A percentile compares a stretch with the other conserved stretches of the same genome.
phyloP scores from a whole-genome alignment of 2,888 invertebrate species.

The Graphium colonna region DNA sequence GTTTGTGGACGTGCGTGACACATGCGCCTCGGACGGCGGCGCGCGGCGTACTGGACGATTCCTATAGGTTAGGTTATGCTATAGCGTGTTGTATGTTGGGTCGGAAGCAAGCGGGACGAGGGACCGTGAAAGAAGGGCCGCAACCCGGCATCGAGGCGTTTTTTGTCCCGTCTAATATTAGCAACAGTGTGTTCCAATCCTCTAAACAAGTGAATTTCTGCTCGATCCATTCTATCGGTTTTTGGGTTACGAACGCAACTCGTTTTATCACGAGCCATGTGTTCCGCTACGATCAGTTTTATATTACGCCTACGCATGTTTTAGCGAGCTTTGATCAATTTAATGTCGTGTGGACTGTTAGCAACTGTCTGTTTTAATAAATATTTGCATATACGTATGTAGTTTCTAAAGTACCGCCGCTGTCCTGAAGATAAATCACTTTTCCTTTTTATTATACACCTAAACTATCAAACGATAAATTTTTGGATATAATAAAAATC shows the following conservation, averaged over 20 bases:
- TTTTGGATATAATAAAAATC: too few relatives aligned
- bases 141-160: slow-evolving; percentile 55
- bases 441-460: too few relatives aligned
- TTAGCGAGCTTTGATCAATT: background rate
- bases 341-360: too few relatives aligned
- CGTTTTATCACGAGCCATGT: background rate
- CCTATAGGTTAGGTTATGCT: slow-evolving; percentile 34
- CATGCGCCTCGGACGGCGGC: slow-evolving; percentile 50
- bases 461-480: too few relatives aligned
- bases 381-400: too few relatives aligned
- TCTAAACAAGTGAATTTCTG: slow-evolving; percentile 2
- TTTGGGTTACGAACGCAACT: background rate
- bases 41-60: slow-evolving; percentile 56
- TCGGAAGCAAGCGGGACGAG: slow-evolving; percentile 45
- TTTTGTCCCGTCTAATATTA: slow-evolving; percentile 71
- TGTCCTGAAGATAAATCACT: too few relatives aligned
- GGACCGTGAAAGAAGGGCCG: slow-evolving; percentile 67
- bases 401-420: too few relatives aligned
- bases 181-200: slow-evolving; percentile 39
- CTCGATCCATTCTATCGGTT: background rate
- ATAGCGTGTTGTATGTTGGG: slow-evolving; percentile 26
- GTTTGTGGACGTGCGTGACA: slow-evolving; percentile 39
- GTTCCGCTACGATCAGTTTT: slow-evolving; percentile 21
- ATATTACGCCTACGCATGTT: slow-evolving; percentile 23
- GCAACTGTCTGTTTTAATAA: too few relatives aligned